Evolutionary conservation across 2,113 vertebrate species (phyloP), one percentile per base, ranked within the genome.

Genomic region (Thalassarche chlororhynchos): DNA sequence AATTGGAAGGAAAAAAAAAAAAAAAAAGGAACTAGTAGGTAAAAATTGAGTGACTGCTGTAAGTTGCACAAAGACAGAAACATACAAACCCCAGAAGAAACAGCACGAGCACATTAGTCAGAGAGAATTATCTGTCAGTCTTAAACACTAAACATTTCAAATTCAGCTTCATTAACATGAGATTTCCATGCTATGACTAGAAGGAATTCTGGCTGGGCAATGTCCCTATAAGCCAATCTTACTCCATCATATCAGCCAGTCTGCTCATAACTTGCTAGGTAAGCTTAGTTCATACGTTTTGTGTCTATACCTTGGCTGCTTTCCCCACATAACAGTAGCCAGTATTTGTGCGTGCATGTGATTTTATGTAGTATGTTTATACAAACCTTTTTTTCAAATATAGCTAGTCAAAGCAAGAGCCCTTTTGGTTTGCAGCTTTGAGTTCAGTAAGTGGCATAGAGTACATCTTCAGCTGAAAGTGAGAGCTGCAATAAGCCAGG

Each of bases 281-380:
- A 75, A 92, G n/a, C 40, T 81, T 58, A 42, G 23, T 14, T 88
- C 46, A 62, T 6, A 76, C 4, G 26, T 9, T 13, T 66, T 38
- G 23, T 29, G 3, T 31, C 42, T 54, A 14, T 12, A 64, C 28
- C 21, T 66, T 25, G 32, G 36, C 75, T 89, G 47, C 54, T 51
- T 85, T 91, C 66, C 66, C 34, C 46, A 49, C 3, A 1, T 25
- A 66, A 44, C 24, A 40, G 47, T 3, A 54, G 57, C 6, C 34
- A 76, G 2, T n/a, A 51, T 13, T 44, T 55, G 14, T 20, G 69
- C 0, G 0, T 26, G 34, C 8, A 31, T 8, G 8, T 18, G n/a
- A 79, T 78, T 87, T 87, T 42, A 66, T 13, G 14, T 5, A 52
- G 10, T 28, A 28, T 21, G 38, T 17, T 90, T 74, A 61, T 10